phyloP scores from a whole-genome alignment of 2,797 vertebrate species.

The Poecilia gillii region DNA sequence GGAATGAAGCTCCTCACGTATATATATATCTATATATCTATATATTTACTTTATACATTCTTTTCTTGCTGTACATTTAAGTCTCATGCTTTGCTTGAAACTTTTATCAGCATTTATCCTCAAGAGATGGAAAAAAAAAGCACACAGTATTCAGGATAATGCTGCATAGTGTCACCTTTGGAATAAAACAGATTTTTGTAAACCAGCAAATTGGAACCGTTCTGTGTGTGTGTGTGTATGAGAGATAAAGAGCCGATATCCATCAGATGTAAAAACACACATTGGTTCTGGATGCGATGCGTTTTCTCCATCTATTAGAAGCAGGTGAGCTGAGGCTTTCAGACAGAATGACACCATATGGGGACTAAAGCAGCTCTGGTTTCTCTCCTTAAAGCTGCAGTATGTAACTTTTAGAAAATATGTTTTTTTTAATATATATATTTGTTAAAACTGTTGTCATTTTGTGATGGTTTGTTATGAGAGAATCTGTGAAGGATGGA shows the following conservation, averaged over 20 bases:
- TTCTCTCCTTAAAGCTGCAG: background rate
- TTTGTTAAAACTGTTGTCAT: too few relatives aligned
- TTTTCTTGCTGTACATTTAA: conserved; percentile 69
- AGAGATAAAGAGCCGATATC: background rate
- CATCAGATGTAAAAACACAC: conserved; percentile 26
- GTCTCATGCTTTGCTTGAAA: conserved; percentile 72
- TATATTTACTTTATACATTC: conserved; percentile 67
- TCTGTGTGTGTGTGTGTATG: background rate
- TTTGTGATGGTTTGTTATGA: too few relatives aligned
- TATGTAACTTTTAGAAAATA: too few relatives aligned
- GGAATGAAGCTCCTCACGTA: conserved; percentile 66
- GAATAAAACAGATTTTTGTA: conserved; percentile 61
- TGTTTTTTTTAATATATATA: too few relatives aligned
- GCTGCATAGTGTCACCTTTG: conserved; percentile 75
- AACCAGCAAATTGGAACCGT: conserved; percentile 41
- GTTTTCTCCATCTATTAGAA: background rate
- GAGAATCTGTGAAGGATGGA: too few relatives aligned
- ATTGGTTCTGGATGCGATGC: background rate
- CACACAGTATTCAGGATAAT: conserved; percentile 68
- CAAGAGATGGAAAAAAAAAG: conserved; percentile 36
- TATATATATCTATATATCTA: conserved; percentile 31
- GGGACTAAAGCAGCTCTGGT: conserved; percentile 15
- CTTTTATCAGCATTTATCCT: conserved; percentile 71
- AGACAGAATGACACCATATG: conserved; percentile 6
- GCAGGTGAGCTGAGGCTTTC: conserved; percentile 20